These are phyloP conservation scores for Rhadina sibilatrix DNA, from an alignment of 2,113 vertebrate species.

Conservation along the genomic window DNA sequence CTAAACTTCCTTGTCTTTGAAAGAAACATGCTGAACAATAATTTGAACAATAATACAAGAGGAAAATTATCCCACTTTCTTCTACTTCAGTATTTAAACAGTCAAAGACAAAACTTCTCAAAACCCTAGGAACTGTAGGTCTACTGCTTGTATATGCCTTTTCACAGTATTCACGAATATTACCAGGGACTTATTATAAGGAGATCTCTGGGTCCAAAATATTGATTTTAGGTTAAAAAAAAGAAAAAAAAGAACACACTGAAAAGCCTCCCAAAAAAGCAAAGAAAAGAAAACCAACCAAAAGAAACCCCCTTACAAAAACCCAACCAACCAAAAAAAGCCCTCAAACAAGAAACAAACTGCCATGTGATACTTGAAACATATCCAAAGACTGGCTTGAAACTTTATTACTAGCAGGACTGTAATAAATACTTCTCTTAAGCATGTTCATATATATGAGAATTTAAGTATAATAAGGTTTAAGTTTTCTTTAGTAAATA, in stretches of 20 bases:
- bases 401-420: conserved; percentile 33
- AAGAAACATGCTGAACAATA: background rate
- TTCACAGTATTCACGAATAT: background rate
- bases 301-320: background rate
- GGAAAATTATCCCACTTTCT: background rate
- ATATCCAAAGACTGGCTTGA: background rate
- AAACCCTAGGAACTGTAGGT: background rate
- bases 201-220: background rate
- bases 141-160: background rate
- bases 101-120: background rate
- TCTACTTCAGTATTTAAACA: background rate
- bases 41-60: background rate
- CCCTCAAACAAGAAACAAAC: background rate
- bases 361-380: background rate
- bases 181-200: background rate
- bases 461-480: conserved; percentile 7
- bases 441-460: background rate
- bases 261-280: background rate
- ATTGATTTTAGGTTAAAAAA: background rate
- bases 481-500: conserved; percentile 59
- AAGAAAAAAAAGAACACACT: background rate
- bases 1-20: background rate
- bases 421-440: conserved; percentile 60
- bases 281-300: background rate
- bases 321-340: background rate